Evolutionary conservation across 1,140 invertebrate species (phyloP).

Genomic region (Hycleus cichorii): DNA sequence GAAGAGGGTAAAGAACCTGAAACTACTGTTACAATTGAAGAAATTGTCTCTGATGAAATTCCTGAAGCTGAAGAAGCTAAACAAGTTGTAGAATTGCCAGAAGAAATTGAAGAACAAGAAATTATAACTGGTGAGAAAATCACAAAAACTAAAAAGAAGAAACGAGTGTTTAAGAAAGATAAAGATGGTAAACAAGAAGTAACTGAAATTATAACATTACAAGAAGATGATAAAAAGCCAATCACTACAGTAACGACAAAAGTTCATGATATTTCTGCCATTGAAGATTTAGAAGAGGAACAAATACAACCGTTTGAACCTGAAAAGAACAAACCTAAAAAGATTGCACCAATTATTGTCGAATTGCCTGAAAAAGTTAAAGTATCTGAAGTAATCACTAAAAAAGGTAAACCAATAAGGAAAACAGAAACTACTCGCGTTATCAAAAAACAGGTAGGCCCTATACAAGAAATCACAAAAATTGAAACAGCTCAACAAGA

Average conservation of each 20-base stretch:
- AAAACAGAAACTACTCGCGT: conserved; percentile 36
- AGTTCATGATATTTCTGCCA: conserved; percentile 17
- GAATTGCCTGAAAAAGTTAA: conserved; percentile 41
- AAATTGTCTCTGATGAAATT: conserved; percentile 35
- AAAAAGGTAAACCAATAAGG: conserved; percentile 31
- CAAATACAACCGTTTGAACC: conserved; percentile 29
- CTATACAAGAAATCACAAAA: conserved; percentile 32
- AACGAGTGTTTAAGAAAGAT: conserved; percentile 38
- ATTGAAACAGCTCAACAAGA: conserved; percentile 37
- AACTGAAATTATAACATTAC: conserved; percentile 44
- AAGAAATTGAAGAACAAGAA: conserved; percentile 36
- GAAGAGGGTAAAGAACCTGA: conserved; percentile 33
- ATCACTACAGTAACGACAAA: conserved; percentile 38
- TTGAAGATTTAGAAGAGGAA: conserved; percentile 26
- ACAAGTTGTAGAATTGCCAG: conserved; percentile 33
- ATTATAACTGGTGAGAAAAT: conserved; percentile 33
- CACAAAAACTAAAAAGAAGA: conserved; percentile 38
- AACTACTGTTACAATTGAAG: conserved; percentile 37
- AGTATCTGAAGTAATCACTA: conserved; percentile 34
- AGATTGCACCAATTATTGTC: conserved; percentile 27
- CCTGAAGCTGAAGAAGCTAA: conserved; percentile 37
- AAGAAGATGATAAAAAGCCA: conserved; percentile 44
- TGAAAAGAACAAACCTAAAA: conserved; percentile 18
- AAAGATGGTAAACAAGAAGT: conserved; percentile 41
- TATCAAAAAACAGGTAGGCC: conserved; percentile 32